Base-by-base conservation (phyloP, 2,797 vertebrate genomes). In the Acanthis flammea region DNA sequence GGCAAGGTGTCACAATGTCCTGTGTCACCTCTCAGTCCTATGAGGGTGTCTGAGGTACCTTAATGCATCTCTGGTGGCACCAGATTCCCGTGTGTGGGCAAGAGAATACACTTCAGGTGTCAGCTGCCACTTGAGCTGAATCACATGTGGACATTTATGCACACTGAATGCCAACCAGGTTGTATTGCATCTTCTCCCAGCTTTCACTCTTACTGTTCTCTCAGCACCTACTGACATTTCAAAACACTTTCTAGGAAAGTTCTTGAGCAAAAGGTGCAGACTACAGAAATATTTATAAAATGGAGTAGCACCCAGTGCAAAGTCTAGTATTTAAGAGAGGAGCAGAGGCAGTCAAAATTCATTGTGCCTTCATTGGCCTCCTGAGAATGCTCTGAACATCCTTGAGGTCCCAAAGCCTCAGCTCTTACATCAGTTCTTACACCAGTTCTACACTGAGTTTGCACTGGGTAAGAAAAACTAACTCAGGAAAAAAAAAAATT, bases 21-120 rank as follows among this genome's bases (percentile, higher is more conserved):
- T 47, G 11, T 53, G 57, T 33, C 47, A 68, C 37, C n/a, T 86
- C 18, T 51, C 51, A 85, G 47, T 23, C 12, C 50, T 25, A 24
- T 1, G 1, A 17, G 27, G 19, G 51, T 28, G 17, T 63, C 42
- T 77, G n/a, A 63, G 25, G 37, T 31, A 47, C 27, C 16, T 67
- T 22, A 48, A 39, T 30, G 39, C 10, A 80, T 17, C 41, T 44
- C 18, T 25, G 50, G 62, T 9, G 54, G 22, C 33, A 30, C 13
- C 30, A 48, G 19, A 51, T 31, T 4, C 31, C 41, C 1, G 0
- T 10, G 6, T 48, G 27, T 5, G 37, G 24, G n/a, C 27, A 50
- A 15, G 12, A 61, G 47, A 62, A 55, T 14, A 70, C 60, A 48
- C 33, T 30, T 31, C 7, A n/a, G 17, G 22, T 51, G 16, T 37